phyloP scores from a whole-genome alignment of 2,113 vertebrate genomes.

The Salminus brasiliensis region DNA sequence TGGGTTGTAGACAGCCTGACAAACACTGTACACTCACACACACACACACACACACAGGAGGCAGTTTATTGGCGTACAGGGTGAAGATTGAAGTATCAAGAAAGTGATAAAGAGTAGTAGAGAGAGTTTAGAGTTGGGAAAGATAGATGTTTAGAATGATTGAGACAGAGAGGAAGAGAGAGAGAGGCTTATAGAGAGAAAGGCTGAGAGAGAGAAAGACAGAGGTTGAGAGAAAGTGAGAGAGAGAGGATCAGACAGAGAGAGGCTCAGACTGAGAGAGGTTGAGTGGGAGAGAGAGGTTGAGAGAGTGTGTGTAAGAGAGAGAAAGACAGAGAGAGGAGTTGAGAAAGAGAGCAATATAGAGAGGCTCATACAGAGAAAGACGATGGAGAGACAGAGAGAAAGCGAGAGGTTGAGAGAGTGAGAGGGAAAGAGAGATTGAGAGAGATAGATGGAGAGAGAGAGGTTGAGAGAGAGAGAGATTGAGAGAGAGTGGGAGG shows the following conservation, averaged over 20 bases:
- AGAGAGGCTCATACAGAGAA: neutral
- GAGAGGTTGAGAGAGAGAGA: conserved; percentile 8
- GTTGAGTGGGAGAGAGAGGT: conserved; percentile 3
- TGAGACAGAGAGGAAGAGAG: too few species aligned
- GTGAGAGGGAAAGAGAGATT: neutral
- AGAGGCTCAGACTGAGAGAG: neutral
- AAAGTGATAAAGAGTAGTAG: too few species aligned
- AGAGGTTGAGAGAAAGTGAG: too few species aligned
- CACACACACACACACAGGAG: neutral
- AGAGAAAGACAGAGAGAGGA: conserved; percentile 4
- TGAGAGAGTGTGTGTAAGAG: neutral
- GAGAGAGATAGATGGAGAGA: neutral
- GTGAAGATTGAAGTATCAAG: neutral
- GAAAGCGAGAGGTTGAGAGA: neutral
- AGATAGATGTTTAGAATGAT: conserved; percentile 15
- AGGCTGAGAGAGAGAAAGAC: neutral
- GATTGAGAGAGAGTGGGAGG: neutral
- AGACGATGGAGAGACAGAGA: neutral
- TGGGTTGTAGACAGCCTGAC: conserved; percentile 8
- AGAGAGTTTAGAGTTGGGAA: neutral
- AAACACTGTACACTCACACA: neutral
- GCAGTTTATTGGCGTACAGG: neutral
- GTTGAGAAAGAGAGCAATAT: neutral
- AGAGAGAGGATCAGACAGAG: too few species aligned
- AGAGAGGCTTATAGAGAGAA: too few species aligned